Evolutionary conservation across 2,888 invertebrate species (phyloP), one percentile per base, ranked within the genome.

Genomic region (Phaedon cochleariae): DNA sequence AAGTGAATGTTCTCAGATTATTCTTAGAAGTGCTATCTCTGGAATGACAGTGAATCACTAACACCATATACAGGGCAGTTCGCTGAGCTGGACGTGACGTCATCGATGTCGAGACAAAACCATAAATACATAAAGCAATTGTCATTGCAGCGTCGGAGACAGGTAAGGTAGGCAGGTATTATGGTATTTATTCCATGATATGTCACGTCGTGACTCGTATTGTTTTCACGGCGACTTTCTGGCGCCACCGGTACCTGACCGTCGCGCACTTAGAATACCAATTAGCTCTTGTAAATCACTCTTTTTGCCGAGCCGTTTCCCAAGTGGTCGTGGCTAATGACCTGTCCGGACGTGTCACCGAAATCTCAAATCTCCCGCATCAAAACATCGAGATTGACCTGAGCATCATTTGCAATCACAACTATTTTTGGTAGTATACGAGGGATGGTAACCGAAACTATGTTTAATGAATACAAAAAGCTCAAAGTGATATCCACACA

Each of bases 201-300:
- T 79, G 79, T 81, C 80, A 81, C 81, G 81, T 81, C 78, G 78
- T 73, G 76, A 75, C 77, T 74, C 67, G 77, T 74, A 81, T 81
- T 81, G 80, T 81, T 78, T 41, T 76, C 75, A 71, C 74, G 69
- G 78, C 80, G 81, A 79, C 80, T 74, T 55, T 55, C 68, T 78
- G 81, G 81, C 81, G 80, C 81, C 81, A 79, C 77, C 73, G 72
- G 74, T 81, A 80, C 80, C 79, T 80, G 79, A 74, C 78, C 75
- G 79, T 75, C 76, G 79, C 78, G 78, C 76, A 80, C 77, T 80
- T 79, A 73, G 81, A 80, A 81, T 81, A 78, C 76, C 78, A 81
- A 81, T 80, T 81, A 80, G 77, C 74, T 80, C 75, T 70, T 71
- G 69, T 67, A 70, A 73, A 73, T 73, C 71, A 66, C 65, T 67